A percentile compares a stretch with the other conserved stretches of the same genome.
These are phyloP conservation scores for Podargus strigoides DNA, from an alignment of 2,797 vertebrate genomes.

Conservation along the genomic window DNA sequence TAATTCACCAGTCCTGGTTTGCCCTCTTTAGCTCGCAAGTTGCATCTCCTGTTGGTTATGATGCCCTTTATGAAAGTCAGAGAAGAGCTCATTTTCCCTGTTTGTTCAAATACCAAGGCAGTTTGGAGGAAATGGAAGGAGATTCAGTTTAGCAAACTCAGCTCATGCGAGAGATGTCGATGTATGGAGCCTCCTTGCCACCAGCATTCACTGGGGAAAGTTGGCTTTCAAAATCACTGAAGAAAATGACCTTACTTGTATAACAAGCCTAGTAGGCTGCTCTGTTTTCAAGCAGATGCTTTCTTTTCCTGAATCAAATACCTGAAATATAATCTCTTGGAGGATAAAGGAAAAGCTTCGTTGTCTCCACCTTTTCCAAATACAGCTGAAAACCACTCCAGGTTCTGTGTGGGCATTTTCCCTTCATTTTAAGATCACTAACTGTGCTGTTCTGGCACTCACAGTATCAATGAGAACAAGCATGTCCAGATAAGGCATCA, in stretches of 20 bases:
- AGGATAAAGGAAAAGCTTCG: background rate
- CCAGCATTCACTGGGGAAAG: background rate
- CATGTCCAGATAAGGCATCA: background rate
- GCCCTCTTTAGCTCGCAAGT: background rate
- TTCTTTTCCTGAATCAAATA: background rate
- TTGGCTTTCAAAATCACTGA: background rate
- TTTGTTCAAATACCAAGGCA: background rate
- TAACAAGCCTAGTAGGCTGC: background rate
- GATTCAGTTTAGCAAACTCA: conserved; percentile 6
- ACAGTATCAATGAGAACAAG: background rate
- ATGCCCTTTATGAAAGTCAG: background rate
- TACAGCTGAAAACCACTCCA: background rate
- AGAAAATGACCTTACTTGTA: background rate
- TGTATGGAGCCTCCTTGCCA: background rate
- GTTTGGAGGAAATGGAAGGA: background rate
- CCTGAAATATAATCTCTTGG: background rate
- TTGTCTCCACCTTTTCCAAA: background rate
- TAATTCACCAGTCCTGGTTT: background rate
- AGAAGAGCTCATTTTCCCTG: background rate
- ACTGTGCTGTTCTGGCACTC: background rate
- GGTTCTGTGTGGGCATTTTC: background rate
- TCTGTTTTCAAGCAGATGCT: background rate
- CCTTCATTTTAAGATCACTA: background rate
- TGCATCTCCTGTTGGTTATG: background rate
- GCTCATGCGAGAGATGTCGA: background rate